Base-by-base conservation (phyloP, 2,797 vertebrate species). In the Chaetophractus vellerosus region DNA sequence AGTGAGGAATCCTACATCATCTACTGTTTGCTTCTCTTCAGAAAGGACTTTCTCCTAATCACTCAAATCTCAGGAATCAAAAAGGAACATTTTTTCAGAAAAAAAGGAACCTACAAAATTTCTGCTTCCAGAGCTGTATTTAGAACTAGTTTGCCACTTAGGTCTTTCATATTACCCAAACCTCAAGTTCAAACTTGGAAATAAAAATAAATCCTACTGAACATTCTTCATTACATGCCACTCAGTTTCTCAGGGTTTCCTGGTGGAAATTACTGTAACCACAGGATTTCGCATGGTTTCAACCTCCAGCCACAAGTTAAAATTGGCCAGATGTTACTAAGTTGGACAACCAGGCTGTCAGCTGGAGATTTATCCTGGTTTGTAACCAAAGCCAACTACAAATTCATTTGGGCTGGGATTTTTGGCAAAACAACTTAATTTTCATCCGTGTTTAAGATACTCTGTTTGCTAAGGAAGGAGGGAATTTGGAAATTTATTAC, bases 271-370 rank as follows among this genome's bases (percentile, higher is more conserved):
- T 1, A 38, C 71, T 72, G 10, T 41, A 61, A 93, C 95, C 93
- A 92, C 88, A 82, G 82, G 16, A 89, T 95, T 91, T 91, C 2
- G 0, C 66, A 61, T 28, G 66, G 75, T 90, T 94, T 90, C 68
- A 50, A 82, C 83, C 68, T 92, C 88, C 33, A 93, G 79, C 90
- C 93, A 76, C 94, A 96, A 91, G 61, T 64, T 84, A 74, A 93
- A 74, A 88, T 90, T 36, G 38, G n/a, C 82, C 95, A 94, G 88
- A 90, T 84, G 89, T 66, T 63, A 38, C 66, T 55, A 41, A 89
- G 1, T 23, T 52, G 33, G 33, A 2, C 23, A 61, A 16, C 0
- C 2, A 6, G 50, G 14, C n/a, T 33, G 14, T 48, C 50, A 23
- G 24, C 38, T 24, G 3, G 23, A 31, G 28, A 50, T 61, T 87